phyloP scores from a whole-genome alignment of 1,140 invertebrate genomes.

The Bilobella aurantiaca region DNA sequence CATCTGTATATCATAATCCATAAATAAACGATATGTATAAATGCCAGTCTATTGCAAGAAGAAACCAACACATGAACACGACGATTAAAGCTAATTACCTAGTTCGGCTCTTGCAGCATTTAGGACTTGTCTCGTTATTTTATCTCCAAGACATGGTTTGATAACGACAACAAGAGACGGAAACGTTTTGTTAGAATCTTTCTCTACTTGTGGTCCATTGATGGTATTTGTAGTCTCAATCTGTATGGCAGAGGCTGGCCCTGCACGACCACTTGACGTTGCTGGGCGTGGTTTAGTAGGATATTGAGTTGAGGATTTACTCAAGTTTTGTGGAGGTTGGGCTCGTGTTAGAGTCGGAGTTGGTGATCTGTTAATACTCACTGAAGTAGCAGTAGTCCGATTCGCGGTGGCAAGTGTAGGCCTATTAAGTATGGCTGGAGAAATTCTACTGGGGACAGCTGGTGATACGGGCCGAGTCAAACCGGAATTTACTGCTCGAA shows the following conservation, averaged over 20 bases:
- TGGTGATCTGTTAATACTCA: neutral
- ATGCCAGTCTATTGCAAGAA: no score
- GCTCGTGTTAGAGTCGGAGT: neutral
- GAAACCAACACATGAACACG: neutral
- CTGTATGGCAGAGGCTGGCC: neutral
- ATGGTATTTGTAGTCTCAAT: neutral
- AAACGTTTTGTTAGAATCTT: conserved; percentile 53
- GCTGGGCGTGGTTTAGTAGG: neutral
- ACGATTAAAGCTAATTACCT: conserved; percentile 37
- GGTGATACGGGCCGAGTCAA: no score
- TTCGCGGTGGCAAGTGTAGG: neutral
- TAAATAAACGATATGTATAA: no score
- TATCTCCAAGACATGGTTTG: conserved; percentile 58
- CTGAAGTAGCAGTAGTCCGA: neutral
- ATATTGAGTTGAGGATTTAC: neutral
- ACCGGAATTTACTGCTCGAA: no score
- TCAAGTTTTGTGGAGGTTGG: neutral
- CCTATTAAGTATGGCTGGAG: no score
- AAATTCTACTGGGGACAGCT: no score
- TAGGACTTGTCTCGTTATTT: conserved; percentile 40
- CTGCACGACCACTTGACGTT: neutral
- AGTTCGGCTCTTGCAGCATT: conserved; percentile 44
- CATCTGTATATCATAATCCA: conserved; percentile 44
- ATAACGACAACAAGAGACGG: conserved; percentile 71
- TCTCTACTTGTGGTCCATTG: neutral